Conservation (phyloP, 2,888 invertebrate species). For the Limnephilus lunatus region DNA sequence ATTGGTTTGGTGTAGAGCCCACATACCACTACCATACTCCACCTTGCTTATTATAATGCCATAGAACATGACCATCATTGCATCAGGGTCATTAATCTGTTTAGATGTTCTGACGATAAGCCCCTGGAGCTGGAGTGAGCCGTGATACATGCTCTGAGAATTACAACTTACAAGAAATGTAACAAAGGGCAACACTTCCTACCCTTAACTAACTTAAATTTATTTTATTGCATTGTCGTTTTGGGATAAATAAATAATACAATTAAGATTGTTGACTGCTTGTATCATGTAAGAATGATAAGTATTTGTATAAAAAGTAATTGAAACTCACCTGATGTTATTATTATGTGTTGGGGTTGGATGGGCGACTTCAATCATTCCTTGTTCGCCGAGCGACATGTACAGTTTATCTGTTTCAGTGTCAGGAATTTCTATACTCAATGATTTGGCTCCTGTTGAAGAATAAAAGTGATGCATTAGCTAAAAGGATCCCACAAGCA, state of each 20-base stretch:
- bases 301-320: not conserved
- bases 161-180: no score
- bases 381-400: constrained; percentile 93
- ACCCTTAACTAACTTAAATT: no score
- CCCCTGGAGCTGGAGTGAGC: no score
- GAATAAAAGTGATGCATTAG: constrained; percentile 2
- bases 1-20: no score
- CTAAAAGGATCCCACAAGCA: not conserved
- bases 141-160: no score
- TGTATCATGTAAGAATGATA: not conserved
- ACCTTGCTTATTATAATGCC: no score
- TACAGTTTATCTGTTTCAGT: constrained; percentile 90
- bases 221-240: no score
- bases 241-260: not conserved
- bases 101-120: no score
- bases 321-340: constrained; percentile 71
- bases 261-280: not conserved
- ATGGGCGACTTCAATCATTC: constrained; percentile 94
- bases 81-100: no score
- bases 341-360: constrained; percentile 81
- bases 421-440: constrained; percentile 78
- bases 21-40: no score
- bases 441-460: constrained; percentile 22
- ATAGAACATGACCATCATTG: no score
- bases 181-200: no score